Evolutionary conservation across 2,888 invertebrate genomes (phyloP), one percentile per base, ranked within the genome.

Genomic region (Carpatolechia fugitivella): DNA sequence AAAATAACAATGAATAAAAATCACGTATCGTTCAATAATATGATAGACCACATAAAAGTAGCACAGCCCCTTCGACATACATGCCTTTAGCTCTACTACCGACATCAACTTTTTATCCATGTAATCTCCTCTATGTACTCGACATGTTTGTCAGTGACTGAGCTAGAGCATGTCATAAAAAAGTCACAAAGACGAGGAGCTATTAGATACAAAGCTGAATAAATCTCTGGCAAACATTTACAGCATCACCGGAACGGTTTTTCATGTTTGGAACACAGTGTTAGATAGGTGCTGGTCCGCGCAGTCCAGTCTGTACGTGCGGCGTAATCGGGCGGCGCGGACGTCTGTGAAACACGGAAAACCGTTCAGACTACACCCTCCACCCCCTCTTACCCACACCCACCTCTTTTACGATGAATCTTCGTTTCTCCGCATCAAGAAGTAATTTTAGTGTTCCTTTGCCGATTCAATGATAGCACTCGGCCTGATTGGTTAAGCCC

Each of bases 391-490:
- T 71, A 69, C 70, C 60, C 60, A 66, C 71, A 68, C 82, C 85
- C 80, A 80, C 85, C 85, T 85, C 85, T 89, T 89, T 89, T 89
- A 90, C 89, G 89, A 89, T 89, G 89, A 89, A 89, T 90, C 89
- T 89, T 90, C 89, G 88, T 88, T 89, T 88, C 89, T 86, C 84
- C 86, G 87, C 86, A 89, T 88, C 89, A 89, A 88, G 89, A 89
- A 90, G 89, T 88, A 89, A 89, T 89, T 89, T 89, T 88, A 88
- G 88, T 89, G 89, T 90, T 89, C 85, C 86, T 88, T 89, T 85
- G 82, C 86, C 88, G 88, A 89, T 89, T 89, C 88, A 89, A 89
- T 88, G 90, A 88, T 89, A 90, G 87, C 89, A 90, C 89, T 90
- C 88, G 89, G 74, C 76, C 79, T 88, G 89, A 90, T 89, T 90